Percentiles rank a stretch among this genome's conserved stretches.
These are phyloP conservation scores for Lycodopsis pacificus DNA, from an alignment of 2,797 vertebrate species.

Conservation along the genomic window DNA sequence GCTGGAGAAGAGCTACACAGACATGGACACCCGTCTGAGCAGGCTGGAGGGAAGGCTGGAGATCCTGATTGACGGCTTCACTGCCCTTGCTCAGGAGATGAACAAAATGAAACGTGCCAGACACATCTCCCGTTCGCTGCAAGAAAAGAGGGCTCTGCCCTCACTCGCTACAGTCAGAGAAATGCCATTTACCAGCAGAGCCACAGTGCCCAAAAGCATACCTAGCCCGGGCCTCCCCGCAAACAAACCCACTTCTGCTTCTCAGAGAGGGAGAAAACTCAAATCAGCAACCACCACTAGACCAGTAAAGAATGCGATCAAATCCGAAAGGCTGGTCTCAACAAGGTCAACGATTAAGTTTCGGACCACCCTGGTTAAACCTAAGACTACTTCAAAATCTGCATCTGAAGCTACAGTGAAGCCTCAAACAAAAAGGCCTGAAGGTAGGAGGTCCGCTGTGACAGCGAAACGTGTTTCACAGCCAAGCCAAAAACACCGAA, in stretches of 20 bases:
- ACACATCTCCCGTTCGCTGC: constrained; percentile 57
- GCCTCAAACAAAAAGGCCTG: constrained; percentile 44
- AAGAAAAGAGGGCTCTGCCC: constrained; percentile 54
- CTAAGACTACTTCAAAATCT: constrained; percentile 36
- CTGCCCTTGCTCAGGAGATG: constrained; percentile 82
- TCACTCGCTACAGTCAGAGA: constrained; percentile 35
- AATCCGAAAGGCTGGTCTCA: constrained; percentile 34
- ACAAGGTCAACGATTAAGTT: constrained; percentile 45
- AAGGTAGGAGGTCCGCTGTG: constrained; percentile 31
- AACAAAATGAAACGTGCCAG: constrained; percentile 78
- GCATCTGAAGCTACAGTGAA: constrained; percentile 39
- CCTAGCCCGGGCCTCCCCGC: constrained; percentile 54
- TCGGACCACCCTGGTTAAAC: constrained; percentile 51
- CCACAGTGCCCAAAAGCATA: constrained; percentile 65
- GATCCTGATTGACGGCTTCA: constrained; percentile 85
- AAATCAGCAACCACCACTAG: constrained; percentile 32
- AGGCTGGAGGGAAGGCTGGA: constrained; percentile 80
- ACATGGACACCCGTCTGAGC: constrained; percentile 76
- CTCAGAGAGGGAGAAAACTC: constrained; percentile 31
- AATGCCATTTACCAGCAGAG: constrained; percentile 44
- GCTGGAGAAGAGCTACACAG: constrained; percentile 71
- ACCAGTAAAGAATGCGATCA: constrained; percentile 34
- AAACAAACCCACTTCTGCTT: constrained; percentile 25
- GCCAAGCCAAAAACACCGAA: constrained; percentile 48
- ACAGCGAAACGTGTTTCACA: constrained; percentile 50